phyloP scores from a whole-genome alignment of 2,888 invertebrate genomes.

The Drosophila mimica region DNA sequence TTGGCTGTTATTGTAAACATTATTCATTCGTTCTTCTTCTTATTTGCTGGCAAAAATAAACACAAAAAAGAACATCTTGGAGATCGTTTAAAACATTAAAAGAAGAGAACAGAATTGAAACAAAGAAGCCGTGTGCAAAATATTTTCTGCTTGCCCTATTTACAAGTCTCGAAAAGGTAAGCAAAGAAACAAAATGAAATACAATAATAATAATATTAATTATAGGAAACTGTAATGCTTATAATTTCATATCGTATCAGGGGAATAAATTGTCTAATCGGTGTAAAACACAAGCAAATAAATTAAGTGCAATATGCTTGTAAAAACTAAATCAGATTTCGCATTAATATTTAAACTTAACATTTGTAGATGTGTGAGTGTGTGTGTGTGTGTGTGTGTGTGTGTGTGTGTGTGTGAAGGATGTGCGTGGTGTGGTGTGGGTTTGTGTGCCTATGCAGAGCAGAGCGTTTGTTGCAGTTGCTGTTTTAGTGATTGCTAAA shows the following conservation, averaged over 20 bases:
- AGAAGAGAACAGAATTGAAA: background rate
- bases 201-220: constrained; percentile 17
- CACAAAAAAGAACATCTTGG: constrained; percentile 21
- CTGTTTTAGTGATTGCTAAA: constrained; percentile 74
- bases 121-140: constrained; percentile 17
- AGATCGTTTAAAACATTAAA: constrained; percentile 46
- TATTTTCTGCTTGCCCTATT: constrained; percentile 39
- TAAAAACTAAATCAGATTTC: constrained; percentile 65
- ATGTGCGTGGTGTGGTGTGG: background rate
- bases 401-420: constrained; percentile 10
- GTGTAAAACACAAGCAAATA: constrained; percentile 75
- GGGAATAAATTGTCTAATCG: constrained; percentile 73
- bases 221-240: constrained; percentile 44
- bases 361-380: constrained; percentile 17
- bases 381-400: constrained; percentile 10
- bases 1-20: constrained; percentile 35
- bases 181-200: constrained; percentile 1
- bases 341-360: constrained; percentile 55
- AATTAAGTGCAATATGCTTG: constrained; percentile 60
- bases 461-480: constrained; percentile 46
- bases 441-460: constrained; percentile 29
- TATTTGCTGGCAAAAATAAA: constrained; percentile 9
- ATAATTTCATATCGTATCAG: constrained; percentile 69
- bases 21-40: constrained; percentile 7
- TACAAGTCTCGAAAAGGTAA: constrained; percentile 38